phyloP scores from a whole-genome alignment of 2,797 vertebrate genomes.

The Myotis planiceps region DNA sequence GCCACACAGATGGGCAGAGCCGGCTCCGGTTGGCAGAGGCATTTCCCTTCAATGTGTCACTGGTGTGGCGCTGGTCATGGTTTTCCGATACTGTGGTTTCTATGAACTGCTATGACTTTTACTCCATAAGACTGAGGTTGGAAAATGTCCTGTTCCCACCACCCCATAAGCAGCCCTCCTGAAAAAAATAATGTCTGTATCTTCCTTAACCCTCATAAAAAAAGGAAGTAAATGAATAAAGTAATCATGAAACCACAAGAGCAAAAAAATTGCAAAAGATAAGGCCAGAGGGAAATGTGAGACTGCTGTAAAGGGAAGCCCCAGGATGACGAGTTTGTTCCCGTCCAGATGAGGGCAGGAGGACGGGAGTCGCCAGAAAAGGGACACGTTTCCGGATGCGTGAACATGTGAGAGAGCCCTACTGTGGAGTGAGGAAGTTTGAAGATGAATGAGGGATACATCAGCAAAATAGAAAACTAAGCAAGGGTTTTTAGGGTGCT shows the following conservation, averaged over 20 bases:
- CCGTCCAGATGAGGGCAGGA: background rate
- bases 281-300: background rate
- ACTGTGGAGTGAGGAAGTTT: background rate
- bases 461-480: constrained; percentile 9
- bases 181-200: background rate
- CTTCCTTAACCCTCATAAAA: background rate
- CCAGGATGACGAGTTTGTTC: background rate
- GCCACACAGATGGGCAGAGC: background rate
- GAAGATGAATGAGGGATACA: background rate
- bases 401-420: background rate
- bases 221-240: background rate
- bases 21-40: background rate
- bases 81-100: background rate
- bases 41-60: background rate
- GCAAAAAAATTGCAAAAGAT: background rate
- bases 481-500: background rate
- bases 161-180: background rate
- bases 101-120: background rate
- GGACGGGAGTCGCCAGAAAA: background rate
- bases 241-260: background rate
- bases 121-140: background rate
- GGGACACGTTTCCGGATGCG: background rate
- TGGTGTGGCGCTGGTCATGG: too few species aligned
- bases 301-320: background rate
- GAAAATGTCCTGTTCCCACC: background rate